phyloP scores from a whole-genome alignment of 2,797 vertebrate species.

The Poecilia velifera region DNA sequence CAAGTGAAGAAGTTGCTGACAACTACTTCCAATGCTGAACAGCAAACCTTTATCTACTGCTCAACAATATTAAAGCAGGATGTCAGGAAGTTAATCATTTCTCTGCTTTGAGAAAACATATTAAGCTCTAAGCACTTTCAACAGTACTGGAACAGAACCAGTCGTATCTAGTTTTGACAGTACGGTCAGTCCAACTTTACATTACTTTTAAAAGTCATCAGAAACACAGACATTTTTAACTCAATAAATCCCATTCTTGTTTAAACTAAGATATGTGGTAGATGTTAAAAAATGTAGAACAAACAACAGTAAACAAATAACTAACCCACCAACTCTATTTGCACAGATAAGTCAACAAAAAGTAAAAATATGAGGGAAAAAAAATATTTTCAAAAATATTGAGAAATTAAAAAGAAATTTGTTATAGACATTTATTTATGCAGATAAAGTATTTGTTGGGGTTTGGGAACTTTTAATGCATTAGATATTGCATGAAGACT shows the following conservation, averaged over 20 bases:
- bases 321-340: background rate
- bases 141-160: constrained; percentile 3
- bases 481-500: background rate
- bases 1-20: constrained; percentile 9
- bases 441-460: background rate
- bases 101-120: background rate
- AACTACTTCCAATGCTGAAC: constrained; percentile 2
- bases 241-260: background rate
- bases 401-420: background rate
- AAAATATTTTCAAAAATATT: background rate
- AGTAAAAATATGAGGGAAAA: background rate
- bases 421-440: background rate
- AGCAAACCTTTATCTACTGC: constrained; percentile 16
- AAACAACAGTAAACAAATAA: background rate
- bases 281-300: background rate
- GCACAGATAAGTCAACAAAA: background rate
- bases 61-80: constrained; percentile 10
- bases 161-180: constrained; percentile 10
- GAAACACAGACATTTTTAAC: background rate
- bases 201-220: background rate
- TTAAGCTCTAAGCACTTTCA: constrained; percentile 36
- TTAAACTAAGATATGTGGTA: background rate
- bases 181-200: background rate
- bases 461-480: background rate
- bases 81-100: constrained; percentile 44